Evolutionary conservation across 1,140 invertebrate species (phyloP).

Genomic region (Zaprionus gabonicus): DNA sequence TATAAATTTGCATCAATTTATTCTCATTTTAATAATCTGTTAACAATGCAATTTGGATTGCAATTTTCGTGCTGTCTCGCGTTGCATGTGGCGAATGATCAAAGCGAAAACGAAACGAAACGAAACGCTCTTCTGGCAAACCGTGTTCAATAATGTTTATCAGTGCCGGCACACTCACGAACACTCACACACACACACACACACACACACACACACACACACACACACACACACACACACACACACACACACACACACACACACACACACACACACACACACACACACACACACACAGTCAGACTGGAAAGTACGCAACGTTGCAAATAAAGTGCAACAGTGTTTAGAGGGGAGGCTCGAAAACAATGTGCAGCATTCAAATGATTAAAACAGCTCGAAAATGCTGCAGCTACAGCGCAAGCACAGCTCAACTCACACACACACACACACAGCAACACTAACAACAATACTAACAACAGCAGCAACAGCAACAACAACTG

Average conservation of each 20-base stretch:
- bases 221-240: constrained; percentile 55
- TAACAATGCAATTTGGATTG: constrained; percentile 59
- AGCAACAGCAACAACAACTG: constrained; percentile 61
- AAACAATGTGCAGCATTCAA: constrained; percentile 81
- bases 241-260: constrained; percentile 52
- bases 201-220: constrained; percentile 44
- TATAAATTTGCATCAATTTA: constrained; percentile 79
- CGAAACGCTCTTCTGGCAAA: constrained; percentile 22
- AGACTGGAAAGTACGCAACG: constrained; percentile 29
- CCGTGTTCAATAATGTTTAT: constrained; percentile 67
- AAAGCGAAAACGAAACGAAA: constrained; percentile 37
- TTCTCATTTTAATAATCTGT: constrained; percentile 78
- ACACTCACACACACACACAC: constrained; percentile 55
- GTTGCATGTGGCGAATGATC: constrained; percentile 48
- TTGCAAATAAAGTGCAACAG: constrained; percentile 72
- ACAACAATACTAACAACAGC: constrained; percentile 31
- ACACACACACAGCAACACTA: constrained; percentile 24
- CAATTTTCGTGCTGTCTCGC: constrained; percentile 38
- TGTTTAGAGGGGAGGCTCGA: constrained; percentile 60
- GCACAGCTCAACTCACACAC: constrained; percentile 39
- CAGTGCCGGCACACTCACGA: constrained; percentile 63
- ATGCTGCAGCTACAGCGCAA: constrained; percentile 62
- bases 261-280: too few species aligned
- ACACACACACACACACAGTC: constrained; percentile 39
- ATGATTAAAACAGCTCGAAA: constrained; percentile 79